Base-by-base conservation (phyloP, 2,888 invertebrate species). In the Esperia sulphurella region DNA sequence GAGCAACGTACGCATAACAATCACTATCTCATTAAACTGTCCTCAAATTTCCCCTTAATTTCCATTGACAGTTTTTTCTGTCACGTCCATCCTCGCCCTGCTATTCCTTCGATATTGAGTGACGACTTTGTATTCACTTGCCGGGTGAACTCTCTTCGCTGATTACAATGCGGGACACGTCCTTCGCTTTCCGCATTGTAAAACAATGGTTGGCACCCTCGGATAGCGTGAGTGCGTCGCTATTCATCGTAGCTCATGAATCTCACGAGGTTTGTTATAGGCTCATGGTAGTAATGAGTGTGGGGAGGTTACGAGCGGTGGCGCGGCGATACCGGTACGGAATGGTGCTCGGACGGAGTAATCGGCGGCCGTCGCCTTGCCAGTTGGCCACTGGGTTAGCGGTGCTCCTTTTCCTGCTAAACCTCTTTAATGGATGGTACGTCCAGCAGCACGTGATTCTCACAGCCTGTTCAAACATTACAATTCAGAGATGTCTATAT, bases 331-430 rank as follows among this genome's bases (percentile, higher is more conserved):
- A 77, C 77, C 69, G 65, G 79, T 76, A 84, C 76, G 82, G 81
- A 80, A 72, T 74, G 71, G 85, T 86, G 87, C 88, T 75, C 72
- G 81, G 37, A 68, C 75, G 71, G 67, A 71, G 75, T 81, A 80
- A 76, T 79, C 80, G 79, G 62, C 70, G 76, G 81, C 76, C 72
- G 79, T 73, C 70, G 80, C 64, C 71, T 78, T 75, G 83, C 72
- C 79, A 88, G 85, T 89, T 86, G 88, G 87, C 87, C 86, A 89
- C 85, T 88, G 80, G 88, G 89, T 88, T 87, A 89, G 77, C 85
- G 77, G 82, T 76, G 83, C 75, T 83, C 86, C 83, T 86, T 85
- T 88, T 87, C 88, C 86, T 85, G 87, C 79, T 76, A 71, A 60
- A 72, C 74, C 72, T 73, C 79, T 78, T 74, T 83, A 83, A 86